These are phyloP conservation scores for Tetramorium alpestre DNA, from an alignment of 1,140 invertebrate genomes.

Conservation along the genomic window DNA sequence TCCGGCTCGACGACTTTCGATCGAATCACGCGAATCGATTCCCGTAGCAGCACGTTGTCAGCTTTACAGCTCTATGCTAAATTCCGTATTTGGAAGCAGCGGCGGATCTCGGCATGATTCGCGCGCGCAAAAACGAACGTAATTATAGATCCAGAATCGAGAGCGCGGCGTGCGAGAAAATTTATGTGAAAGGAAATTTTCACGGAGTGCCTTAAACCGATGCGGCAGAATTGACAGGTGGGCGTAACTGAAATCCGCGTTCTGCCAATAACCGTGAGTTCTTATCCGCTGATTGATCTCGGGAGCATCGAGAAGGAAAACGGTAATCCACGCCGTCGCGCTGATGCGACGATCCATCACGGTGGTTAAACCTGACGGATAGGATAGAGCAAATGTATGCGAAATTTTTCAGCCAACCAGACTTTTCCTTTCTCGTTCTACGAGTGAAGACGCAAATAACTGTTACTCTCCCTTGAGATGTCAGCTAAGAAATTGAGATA, in stretches of 20 bases:
- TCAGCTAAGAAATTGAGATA: not conserved
- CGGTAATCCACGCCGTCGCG: conserved; percentile 10
- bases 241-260: conserved; percentile 27
- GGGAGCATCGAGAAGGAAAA: not conserved
- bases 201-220: not conserved
- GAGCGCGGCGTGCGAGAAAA: not conserved
- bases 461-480: not conserved
- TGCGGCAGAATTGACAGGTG: conserved; percentile 16
- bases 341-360: conserved; percentile 15
- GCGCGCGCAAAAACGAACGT: not conserved
- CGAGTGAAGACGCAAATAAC: not conserved
- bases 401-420: not conserved
- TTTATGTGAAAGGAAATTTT: conserved; percentile 30
- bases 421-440: not conserved
- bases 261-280: not conserved
- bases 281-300: conserved; percentile 47
- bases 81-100: conserved; percentile 1
- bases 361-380: conserved; percentile 18
- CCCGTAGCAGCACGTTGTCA: conserved; percentile 2
- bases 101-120: not conserved
- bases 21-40: conserved; percentile 23
- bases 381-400: conserved; percentile 10
- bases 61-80: conserved; percentile 2
- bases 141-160: conserved; percentile 15
- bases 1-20: conserved; percentile 7